phyloP scores from a whole-genome alignment of 2,888 invertebrate species.

The Melanostoma scalare region DNA sequence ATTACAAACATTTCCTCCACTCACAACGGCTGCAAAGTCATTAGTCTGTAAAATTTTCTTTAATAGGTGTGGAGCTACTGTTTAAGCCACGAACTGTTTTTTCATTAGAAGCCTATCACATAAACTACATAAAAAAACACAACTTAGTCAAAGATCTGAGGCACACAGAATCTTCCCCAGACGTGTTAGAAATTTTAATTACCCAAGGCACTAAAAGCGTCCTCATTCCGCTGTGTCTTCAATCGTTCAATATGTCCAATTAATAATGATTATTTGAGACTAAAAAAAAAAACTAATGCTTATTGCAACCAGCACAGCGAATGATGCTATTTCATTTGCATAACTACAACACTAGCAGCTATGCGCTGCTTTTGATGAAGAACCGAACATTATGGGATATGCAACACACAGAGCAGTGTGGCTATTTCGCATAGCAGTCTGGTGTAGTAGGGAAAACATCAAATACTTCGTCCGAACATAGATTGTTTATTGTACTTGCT shows the following conservation, averaged over 20 bases:
- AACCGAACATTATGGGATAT: conserved; percentile 62
- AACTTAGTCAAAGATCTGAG: too few species aligned
- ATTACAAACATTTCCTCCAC: too few species aligned
- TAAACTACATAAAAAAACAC: too few species aligned
- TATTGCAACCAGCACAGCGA: conserved; percentile 23
- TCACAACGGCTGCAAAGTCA: too few species aligned
- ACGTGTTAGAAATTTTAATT: conserved; percentile 65
- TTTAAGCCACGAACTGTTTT: too few species aligned
- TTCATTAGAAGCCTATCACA: too few species aligned
- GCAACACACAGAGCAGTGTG: conserved; percentile 5
- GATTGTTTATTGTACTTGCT: conserved; percentile 63
- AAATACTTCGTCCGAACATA: conserved; percentile 40
- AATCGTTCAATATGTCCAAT: conserved; percentile 61
- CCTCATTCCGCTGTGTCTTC: conserved; percentile 29
- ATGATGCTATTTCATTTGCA: conserved; percentile 66
- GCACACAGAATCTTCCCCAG: conserved; percentile 12
- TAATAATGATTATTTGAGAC: conserved; percentile 70
- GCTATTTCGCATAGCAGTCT: background rate
- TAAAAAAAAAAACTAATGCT: conserved; percentile 47
- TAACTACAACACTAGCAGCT: conserved; percentile 51
- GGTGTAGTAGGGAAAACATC: conserved; percentile 11
- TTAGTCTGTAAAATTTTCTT: too few species aligned
- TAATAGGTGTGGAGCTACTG: too few species aligned
- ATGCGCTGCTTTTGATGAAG: conserved; percentile 50
- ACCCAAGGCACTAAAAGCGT: conserved; percentile 37